Conservation (phyloP, 37 sponge, comb jelly and placozoan species). For the Cliona cf. orientalis region DNA sequence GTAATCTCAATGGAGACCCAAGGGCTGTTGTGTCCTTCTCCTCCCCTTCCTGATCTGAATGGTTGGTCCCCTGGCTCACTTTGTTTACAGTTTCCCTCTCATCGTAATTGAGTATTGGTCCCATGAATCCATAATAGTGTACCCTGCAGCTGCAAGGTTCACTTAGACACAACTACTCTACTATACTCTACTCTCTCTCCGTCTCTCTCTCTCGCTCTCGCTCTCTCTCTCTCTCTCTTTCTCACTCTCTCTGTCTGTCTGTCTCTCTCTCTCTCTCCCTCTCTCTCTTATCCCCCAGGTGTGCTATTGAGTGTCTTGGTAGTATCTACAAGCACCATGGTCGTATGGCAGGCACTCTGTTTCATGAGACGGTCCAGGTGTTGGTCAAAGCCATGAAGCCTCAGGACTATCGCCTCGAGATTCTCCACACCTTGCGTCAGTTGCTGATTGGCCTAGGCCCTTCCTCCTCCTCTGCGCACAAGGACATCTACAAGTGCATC, state of each 20-base stretch:
- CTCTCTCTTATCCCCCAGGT: constrained; percentile 22
- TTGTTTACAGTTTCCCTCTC: no score
- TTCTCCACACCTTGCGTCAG: constrained; percentile 30
- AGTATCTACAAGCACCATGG: constrained; percentile 66
- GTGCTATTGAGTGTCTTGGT: constrained; percentile 69
- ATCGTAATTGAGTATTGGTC: no score
- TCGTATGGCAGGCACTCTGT: constrained; percentile 73
- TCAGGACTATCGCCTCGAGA: constrained; percentile 70
- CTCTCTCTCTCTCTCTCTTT: background rate
- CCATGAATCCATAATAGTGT: no score
- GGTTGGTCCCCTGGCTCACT: no score
- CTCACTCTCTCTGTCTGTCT: background rate
- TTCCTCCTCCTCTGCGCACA: constrained; percentile 85
- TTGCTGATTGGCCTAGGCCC: constrained; percentile 84
- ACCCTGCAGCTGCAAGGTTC: no score
- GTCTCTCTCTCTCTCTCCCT: background rate
- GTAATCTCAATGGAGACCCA: no score
- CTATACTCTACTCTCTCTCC: background rate
- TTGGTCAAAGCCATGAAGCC: constrained; percentile 68
- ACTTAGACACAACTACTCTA: no score
- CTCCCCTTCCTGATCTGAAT: no score
- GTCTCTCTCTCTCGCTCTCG: background rate
- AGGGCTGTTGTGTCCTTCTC: no score
- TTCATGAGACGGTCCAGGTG: constrained; percentile 72
- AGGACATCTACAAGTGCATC: constrained; percentile 88